Base-by-base conservation (phyloP, 2,888 invertebrate genomes). In the Mimas tiliae region DNA sequence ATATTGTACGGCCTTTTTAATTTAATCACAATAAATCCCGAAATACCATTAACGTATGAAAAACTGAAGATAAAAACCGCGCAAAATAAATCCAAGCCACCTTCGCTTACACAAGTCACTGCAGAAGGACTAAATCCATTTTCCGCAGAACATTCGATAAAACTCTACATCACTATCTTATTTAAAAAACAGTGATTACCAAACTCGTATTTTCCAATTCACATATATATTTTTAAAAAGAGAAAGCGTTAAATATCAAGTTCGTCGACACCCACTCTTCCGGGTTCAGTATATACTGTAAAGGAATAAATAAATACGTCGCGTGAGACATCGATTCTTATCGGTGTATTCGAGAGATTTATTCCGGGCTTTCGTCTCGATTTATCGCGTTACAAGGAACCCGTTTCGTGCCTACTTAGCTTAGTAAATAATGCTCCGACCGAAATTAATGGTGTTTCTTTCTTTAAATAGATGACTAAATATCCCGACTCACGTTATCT, bases 381-480 rank as follows among this genome's bases (percentile, higher is more conserved):
- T 93, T 93, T 92, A 93, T 91, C 81, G 88, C 78, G 86, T 84
- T 85, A 86, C 87, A 85, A 81, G 89, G 82, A 89, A 92, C 91
- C 89, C 90, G 92, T 91, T 92, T 82, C 91, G 90, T 91, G 92
- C 85, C 89, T 91, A 87, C 91, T 90, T 87, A 87, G 86, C 87
- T 88, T 86, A 83, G 89, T 93, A 92, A 93, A 92, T 93, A 93
- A 92, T 87, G 88, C 84, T 77, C 81, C 77, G 72, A 88, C 83
- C 87, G 77, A 89, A 91, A 93, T 93, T 90, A 86, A 93, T 91
- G 90, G 87, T 80, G 85, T 84, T 72, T 87, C 88, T 84, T 89
- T 92, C 90, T 89, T 90, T 89, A 91, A 91, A 93, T 92, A 93
- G 91, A 93, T 93, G 91, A 92, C 89, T 93, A 88, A 93, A 91